Conservation (phyloP, 2,113 vertebrate species). For the Morone saxatilis region DNA sequence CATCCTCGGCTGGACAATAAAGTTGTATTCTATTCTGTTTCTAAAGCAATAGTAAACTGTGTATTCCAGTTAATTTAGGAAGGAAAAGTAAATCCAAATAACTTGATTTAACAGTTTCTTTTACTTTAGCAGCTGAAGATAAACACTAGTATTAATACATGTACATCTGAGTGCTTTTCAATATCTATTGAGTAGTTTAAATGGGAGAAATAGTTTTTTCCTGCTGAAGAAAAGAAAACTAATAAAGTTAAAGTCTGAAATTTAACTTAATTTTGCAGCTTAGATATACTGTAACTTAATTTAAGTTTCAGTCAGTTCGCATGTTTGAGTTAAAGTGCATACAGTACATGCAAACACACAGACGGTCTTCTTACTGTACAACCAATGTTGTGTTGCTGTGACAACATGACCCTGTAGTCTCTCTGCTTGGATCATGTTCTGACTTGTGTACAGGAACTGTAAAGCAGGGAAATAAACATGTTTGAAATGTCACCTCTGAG, state of each 20-base stretch:
- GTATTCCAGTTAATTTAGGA: not conserved
- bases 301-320: not conserved
- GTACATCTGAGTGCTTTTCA: not conserved
- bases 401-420: conserved; percentile 5
- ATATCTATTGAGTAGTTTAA: not conserved
- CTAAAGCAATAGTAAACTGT: not conserved
- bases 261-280: not conserved
- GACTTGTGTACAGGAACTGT: not conserved
- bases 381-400: not conserved
- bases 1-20: too few species aligned
- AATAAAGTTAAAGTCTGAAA: not conserved
- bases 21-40: not conserved
- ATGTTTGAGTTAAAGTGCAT: conserved; percentile 2
- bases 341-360: conserved; percentile 8
- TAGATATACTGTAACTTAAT: not conserved
- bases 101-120: not conserved
- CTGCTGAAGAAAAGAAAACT: not conserved
- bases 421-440: conserved; percentile 30
- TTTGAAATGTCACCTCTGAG: not conserved
- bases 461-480: conserved; percentile 19
- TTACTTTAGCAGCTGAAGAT: not conserved
- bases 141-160: conserved; percentile 2
- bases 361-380: not conserved
- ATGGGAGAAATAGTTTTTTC: not conserved
- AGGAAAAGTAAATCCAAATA: conserved; percentile 17